Percentiles rank a stretch among this genome's conserved stretches.
Evolutionary conservation across 2,888 invertebrate species (phyloP).

Genomic region (Temnothorax ravouxi): DNA sequence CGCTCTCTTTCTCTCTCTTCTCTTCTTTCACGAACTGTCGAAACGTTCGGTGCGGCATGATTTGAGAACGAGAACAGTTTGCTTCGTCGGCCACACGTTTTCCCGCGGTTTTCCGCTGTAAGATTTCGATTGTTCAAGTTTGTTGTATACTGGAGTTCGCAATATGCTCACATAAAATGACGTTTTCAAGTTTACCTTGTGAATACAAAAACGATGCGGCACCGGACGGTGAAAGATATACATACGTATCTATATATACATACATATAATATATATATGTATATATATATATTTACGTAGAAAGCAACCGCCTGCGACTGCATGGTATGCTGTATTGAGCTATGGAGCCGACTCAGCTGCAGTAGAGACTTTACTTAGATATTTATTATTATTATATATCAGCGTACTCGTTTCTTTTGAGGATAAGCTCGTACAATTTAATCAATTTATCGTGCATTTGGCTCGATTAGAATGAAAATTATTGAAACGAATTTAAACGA

Average conservation of each 20-base stretch:
- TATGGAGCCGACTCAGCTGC: conserved; percentile 84
- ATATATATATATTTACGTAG: conserved; percentile 71
- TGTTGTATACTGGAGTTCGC: not conserved
- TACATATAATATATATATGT: conserved; percentile 48
- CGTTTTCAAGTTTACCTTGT: not conserved
- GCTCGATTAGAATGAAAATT: not conserved
- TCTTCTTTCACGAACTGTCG: conserved; percentile 48
- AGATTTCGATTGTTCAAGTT: not conserved
- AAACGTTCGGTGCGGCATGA: conserved; percentile 37
- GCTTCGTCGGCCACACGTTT: not conserved
- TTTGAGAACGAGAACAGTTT: not conserved
- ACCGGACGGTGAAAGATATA: conserved; percentile 40
- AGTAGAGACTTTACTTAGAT: conserved; percentile 83
- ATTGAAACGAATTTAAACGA: not conserved
- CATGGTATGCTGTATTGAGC: conserved; percentile 86
- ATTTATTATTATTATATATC: conserved; percentile 74
- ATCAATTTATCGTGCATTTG: not conserved
- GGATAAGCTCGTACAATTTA: not conserved
- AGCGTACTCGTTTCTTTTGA: conserved; percentile 52
- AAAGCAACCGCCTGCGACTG: conserved; percentile 85
- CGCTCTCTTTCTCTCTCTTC: conserved; percentile 37
- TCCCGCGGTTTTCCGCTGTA: not conserved
- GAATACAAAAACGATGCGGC: conserved; percentile 25
- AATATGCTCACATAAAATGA: not conserved
- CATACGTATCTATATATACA: conserved; percentile 44